Base-by-base conservation (phyloP, 2,797 vertebrate genomes). In the Leptodactylus fallax region DNA sequence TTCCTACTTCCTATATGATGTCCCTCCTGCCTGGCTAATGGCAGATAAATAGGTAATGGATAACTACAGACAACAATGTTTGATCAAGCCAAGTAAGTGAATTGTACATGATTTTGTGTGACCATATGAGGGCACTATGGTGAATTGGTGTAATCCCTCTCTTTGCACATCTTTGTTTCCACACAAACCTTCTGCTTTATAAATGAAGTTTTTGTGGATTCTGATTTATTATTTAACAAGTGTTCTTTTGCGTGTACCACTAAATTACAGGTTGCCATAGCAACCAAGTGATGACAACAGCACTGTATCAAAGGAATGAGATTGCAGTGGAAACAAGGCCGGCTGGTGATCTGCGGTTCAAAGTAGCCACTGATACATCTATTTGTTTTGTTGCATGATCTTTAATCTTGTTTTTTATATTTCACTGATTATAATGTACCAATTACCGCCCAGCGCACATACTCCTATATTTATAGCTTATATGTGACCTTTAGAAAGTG, bases 391-490 rank as follows among this genome's bases (percentile, higher is more conserved):
- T 55, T 78, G 6, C 23, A 25, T n/a, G 49, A 77, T n/a, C 74
- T 55, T 78, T 53, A 23, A 78, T 78, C 49, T 55, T 78, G 16
- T 55, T 78, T 78, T 76, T 17, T 47, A 74, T 10, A 21, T 74
- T 49, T 74, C 45, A 19, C 11, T 74, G 36, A 74, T 74, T 19
- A 49, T 16, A 6, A 5, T 19, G 0, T 47, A 16, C 2, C 71
- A 21, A 10, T 72, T 16, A 47, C 27, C 17, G 19, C 47, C 4
- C 36, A 6, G 69, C 0, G 9, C 8, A 1, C 71, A 49, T 19
- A 14, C 14, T 49, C 9, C n/a, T 3, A 53, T 16, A 56, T 55
- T 2, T 55, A 13, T 56, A 25, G 23, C 12, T 9, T 55, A 7
- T 78, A 14, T 11, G 72, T 21, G 12, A 51, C 45, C 47, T 21